Evolutionary conservation across 2,888 invertebrate genomes (phyloP).

Genomic region (Zhuqinia jingwanae): DNA sequence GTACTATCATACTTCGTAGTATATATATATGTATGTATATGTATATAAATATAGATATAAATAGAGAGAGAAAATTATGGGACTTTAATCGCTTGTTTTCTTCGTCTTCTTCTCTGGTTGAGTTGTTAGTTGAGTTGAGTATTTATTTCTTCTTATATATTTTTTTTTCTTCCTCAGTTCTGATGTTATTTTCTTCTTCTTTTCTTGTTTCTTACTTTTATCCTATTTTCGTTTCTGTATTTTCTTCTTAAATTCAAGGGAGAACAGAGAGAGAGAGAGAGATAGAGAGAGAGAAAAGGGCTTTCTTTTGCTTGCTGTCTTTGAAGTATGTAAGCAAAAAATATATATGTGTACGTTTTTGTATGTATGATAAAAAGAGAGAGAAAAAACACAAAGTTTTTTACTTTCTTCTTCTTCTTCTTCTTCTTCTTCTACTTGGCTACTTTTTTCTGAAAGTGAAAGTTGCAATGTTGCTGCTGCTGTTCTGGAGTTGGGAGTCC

Average conservation of each 20-base stretch:
- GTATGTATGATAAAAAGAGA: too few relatives aligned
- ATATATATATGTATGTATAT: too few relatives aligned
- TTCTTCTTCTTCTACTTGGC: background rate
- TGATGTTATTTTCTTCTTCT: background rate
- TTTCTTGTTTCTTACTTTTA: conserved; percentile 38
- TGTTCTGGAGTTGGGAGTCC: conserved; percentile 69
- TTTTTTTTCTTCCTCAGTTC: conserved; percentile 9
- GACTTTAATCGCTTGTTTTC: too few relatives aligned
- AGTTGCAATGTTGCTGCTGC: conserved; percentile 68
- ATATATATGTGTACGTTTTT: too few relatives aligned
- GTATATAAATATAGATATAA: too few relatives aligned
- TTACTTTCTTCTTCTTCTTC: conserved; percentile 4
- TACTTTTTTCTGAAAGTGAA: conserved; percentile 36
- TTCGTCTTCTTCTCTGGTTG: too few relatives aligned
- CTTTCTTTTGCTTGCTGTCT: conserved; percentile 35
- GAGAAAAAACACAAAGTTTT: conserved; percentile 25
- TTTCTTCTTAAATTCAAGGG: too few relatives aligned
- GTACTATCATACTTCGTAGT: too few relatives aligned
- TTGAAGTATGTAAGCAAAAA: conserved; percentile 48
- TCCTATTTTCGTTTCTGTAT: conserved; percentile 17
- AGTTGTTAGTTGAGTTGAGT: too few relatives aligned
- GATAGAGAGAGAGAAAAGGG: too few relatives aligned
- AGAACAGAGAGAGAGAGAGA: conserved; percentile 70
- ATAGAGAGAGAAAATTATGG: too few relatives aligned
- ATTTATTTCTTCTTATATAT: too few relatives aligned